Base-by-base conservation (phyloP, 92 coral and sea anemone species). In the Paragorgia papillata region DNA sequence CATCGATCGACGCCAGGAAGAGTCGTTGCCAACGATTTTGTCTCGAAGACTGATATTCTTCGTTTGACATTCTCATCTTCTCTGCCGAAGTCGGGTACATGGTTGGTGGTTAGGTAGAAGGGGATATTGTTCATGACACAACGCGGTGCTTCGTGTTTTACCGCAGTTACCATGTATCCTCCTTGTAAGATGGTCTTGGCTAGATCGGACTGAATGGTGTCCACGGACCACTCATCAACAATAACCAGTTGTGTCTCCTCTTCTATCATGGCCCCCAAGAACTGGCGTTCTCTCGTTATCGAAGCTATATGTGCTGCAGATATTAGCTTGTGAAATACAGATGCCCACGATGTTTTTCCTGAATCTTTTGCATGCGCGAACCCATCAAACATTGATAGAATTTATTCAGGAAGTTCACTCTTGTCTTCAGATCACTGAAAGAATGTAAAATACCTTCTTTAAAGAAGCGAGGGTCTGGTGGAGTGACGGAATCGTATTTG, bases 341-440 rank as follows among this genome's bases (percentile, higher is more conserved):
- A 35, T 18, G 73, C 54, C 68, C 19, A 30, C 48, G 54, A 35
- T 29, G 73, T 65, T 25, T 37, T 65, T 22, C 73, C 73, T 49
- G 73, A 65, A 65, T 29, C 73, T 49, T 51, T 65, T 29, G 73
- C 51, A 26, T 30, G 30, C 48, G 30, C 73, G 53, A 35, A 30
- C 24, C 54, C 51, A 27, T 35, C 30, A 65, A 28, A 49, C 73
- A 65, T 17, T 35, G 48, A 49, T 64, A 64, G 32, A 64, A 64
- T 24, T 64, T 64, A 48, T 64, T 64, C 27, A 64, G 44, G 21
- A 64, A 61, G 19, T 41, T 26, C 21, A 64, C 44, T 0, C 71
- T 41, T 64, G 40, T 64, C 48, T 64, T 33, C 40, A 20, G 27
- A 32, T 64, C 71, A 1, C 41, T 40, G 7, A 64, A 64, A 29